These are phyloP conservation scores for Hypena proboscidalis DNA, from an alignment of 2,888 invertebrate species.

Conservation along the genomic window DNA sequence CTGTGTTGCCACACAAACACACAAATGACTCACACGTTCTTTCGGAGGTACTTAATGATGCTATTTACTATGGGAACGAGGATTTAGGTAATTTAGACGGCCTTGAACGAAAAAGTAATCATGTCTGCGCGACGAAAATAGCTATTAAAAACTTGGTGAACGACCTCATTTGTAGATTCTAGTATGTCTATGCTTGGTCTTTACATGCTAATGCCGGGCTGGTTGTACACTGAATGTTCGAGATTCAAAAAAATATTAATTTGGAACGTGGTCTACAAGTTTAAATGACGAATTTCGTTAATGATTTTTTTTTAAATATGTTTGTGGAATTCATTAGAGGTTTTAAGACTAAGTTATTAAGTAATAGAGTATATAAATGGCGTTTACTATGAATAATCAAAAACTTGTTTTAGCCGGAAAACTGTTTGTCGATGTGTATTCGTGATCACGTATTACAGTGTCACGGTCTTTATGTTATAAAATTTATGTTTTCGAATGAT, in stretches of 20 bases:
- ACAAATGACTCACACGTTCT: slow-evolving; percentile 64
- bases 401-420: slow-evolving; percentile 7
- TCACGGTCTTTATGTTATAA: slow-evolving; percentile 24
- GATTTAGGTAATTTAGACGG: slow-evolving; percentile 47
- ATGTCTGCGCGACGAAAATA: slow-evolving; percentile 19
- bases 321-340: background rate
- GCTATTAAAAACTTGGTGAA: slow-evolving; percentile 30
- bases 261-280: background rate
- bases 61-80: slow-evolving; percentile 42
- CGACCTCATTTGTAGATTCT: slow-evolving; percentile 29
- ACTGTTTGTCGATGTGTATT: slow-evolving; percentile 17
- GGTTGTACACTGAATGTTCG: background rate
- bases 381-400: slow-evolving; percentile 6
- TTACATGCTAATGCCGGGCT: slow-evolving; percentile 1
- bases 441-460: slow-evolving; percentile 13
- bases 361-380: slow-evolving; percentile 14
- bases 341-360: slow-evolving; percentile 5
- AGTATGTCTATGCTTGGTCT: slow-evolving; percentile 31
- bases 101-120: slow-evolving; percentile 34
- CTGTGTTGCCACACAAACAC: slow-evolving; percentile 60
- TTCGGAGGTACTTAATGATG: slow-evolving; percentile 50
- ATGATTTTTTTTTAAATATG: background rate
- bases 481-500: background rate
- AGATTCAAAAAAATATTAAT: background rate
- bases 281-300: background rate